Conservation (phyloP, 2,797 vertebrate genomes). For the Brachymystax lenok region DNA sequence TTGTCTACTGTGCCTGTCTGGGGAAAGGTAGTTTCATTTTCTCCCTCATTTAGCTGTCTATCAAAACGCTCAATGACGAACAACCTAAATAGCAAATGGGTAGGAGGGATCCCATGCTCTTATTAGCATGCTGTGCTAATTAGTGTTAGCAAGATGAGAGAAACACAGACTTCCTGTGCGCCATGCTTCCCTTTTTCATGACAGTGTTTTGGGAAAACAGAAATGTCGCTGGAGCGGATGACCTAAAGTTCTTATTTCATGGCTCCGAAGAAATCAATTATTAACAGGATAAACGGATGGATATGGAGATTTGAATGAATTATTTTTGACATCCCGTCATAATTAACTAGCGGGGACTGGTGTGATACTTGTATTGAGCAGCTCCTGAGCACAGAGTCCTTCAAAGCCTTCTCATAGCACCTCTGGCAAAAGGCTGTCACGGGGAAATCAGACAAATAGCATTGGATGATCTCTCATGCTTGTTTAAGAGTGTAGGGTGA, state of each 20-base stretch:
- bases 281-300: slow-evolving; percentile 14
- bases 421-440: not conserved
- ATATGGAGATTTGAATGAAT: slow-evolving; percentile 16
- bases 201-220: not conserved
- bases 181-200: slow-evolving; percentile 3
- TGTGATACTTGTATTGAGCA: slow-evolving; percentile 7
- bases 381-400: not conserved
- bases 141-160: slow-evolving; percentile 24
- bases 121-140: slow-evolving; percentile 36
- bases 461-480: not conserved
- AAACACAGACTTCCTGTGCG: not conserved
- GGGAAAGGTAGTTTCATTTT: not conserved
- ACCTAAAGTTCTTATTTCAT: slow-evolving; percentile 12
- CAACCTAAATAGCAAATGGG: not conserved
- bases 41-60: not conserved
- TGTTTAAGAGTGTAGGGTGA: not conserved
- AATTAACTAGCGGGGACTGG: slow-evolving; percentile 20
- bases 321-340: slow-evolving; percentile 31
- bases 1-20: not conserved
- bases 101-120: not conserved
- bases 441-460: not conserved
- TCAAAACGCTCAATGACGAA: not conserved
- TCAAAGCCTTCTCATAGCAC: not conserved
- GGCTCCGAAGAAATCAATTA: slow-evolving; percentile 15
- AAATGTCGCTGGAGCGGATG: slow-evolving; percentile 6